Evolutionary conservation across 1,140 invertebrate genomes (phyloP).

Genomic region (Halyomorpha halys): DNA sequence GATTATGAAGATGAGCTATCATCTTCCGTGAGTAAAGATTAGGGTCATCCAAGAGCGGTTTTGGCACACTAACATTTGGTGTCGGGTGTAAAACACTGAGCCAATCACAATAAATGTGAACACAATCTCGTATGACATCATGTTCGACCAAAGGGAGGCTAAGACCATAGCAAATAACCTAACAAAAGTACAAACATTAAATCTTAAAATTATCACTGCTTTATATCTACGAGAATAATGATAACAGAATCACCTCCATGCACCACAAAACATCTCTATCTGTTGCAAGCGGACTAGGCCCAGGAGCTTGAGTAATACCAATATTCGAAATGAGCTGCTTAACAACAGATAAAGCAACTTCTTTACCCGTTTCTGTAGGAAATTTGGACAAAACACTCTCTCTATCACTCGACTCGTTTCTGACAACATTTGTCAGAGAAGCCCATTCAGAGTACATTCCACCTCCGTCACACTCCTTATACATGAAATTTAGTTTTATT

Average conservation of each 20-base stretch:
- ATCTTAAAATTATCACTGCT: background rate
- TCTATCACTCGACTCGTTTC: constrained; percentile 47
- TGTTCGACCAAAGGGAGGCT: constrained; percentile 81
- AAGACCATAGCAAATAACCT: constrained; percentile 85
- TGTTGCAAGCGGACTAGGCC: constrained; percentile 59
- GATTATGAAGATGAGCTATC: constrained; percentile 84
- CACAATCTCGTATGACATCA: constrained; percentile 90
- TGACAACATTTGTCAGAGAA: constrained; percentile 57
- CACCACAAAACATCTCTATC: constrained; percentile 83
- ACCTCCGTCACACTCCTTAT: constrained; percentile 43
- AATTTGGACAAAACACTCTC: constrained; percentile 80
- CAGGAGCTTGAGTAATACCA: constrained; percentile 62
- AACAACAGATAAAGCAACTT: constrained; percentile 75
- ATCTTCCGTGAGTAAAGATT: constrained; percentile 87
- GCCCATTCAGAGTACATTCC: constrained; percentile 82
- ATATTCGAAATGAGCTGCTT: constrained; percentile 66
- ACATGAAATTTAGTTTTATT: constrained; percentile 15
- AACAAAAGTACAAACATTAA: background rate
- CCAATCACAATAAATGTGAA: constrained; percentile 96
- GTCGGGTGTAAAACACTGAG: constrained; percentile 70
- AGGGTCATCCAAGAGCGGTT: constrained; percentile 75
- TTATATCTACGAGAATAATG: background rate
- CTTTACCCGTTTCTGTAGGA: constrained; percentile 58
- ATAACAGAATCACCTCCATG: constrained; percentile 52
- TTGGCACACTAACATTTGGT: constrained; percentile 73